Evolutionary conservation across 2,113 vertebrate species (phyloP).

Genomic region (Gobiocypris rarus): DNA sequence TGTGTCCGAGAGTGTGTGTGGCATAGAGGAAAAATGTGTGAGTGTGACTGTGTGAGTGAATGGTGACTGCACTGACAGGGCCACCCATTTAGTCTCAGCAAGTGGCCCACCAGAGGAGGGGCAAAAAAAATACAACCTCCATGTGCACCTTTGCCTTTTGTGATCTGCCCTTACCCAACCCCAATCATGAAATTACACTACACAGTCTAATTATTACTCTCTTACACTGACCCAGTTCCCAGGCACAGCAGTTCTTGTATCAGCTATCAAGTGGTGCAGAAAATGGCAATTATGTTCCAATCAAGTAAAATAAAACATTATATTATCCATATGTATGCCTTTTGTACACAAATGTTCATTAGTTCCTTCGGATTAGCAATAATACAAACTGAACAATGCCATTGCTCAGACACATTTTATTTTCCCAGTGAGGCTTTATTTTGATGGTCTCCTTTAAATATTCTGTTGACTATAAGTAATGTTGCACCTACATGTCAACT

Average conservation of each 20-base stretch:
- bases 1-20: slow-evolving; percentile 43
- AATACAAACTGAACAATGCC: not conserved
- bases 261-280: not conserved
- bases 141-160: slow-evolving; percentile 35
- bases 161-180: slow-evolving; percentile 30
- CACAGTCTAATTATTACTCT: not conserved
- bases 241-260: not conserved
- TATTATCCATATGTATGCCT: not conserved
- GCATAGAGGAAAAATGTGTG: not conserved
- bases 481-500: too few species aligned
- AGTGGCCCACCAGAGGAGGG: slow-evolving; percentile 45
- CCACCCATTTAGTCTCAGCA: slow-evolving; percentile 56
- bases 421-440: not conserved
- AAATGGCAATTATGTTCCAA: not conserved
- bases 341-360: not conserved
- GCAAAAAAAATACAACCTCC: slow-evolving; percentile 54
- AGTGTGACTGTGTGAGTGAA: slow-evolving; percentile 47
- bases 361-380: not conserved
- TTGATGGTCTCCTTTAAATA: too few species aligned
- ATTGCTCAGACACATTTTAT: not conserved
- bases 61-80: slow-evolving; percentile 48
- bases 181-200: slow-evolving; percentile 13
- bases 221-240: not conserved
- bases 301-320: not conserved
- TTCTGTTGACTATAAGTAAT: too few species aligned